Evolutionary conservation across 2,113 vertebrate genomes (phyloP).

Genomic region (Genyomyrus donnyi): DNA sequence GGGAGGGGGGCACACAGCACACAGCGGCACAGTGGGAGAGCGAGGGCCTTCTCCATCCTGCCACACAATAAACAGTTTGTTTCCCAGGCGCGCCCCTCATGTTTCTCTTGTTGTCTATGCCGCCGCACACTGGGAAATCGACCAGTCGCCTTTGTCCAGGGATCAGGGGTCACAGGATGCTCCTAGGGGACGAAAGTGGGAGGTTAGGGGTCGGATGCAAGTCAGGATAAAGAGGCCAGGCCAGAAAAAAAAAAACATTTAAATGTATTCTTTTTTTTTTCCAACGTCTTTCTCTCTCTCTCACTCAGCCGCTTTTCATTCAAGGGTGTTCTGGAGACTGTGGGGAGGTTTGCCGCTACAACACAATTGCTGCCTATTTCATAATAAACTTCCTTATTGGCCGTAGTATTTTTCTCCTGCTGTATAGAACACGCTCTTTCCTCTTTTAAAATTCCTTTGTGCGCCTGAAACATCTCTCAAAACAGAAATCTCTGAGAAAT

Average conservation of each 20-base stretch:
- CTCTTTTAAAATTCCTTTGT: constrained; percentile 25
- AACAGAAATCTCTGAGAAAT: constrained; percentile 13
- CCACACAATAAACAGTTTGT: constrained; percentile 71
- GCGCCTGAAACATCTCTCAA: constrained; percentile 37
- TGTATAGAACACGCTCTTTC: constrained; percentile 29
- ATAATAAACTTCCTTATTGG: constrained; percentile 47
- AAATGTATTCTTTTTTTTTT: constrained; percentile 47
- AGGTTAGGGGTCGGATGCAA: constrained; percentile 65
- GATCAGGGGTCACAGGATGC: constrained; percentile 69
- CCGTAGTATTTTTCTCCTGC: constrained; percentile 27
- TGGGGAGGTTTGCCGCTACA: constrained; percentile 38
- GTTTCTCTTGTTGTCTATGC: constrained; percentile 70
- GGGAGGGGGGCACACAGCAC: constrained; percentile 32
- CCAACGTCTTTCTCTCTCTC: constrained; percentile 28
- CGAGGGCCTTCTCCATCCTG: constrained; percentile 59
- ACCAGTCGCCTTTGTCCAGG: constrained; percentile 63
- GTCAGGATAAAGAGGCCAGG: constrained; percentile 53
- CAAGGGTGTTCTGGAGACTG: constrained; percentile 45
- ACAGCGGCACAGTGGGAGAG: constrained; percentile 26
- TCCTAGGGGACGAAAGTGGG: constrained; percentile 63
- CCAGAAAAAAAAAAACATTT: constrained; percentile 42
- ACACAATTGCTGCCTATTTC: constrained; percentile 45
- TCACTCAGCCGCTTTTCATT: constrained; percentile 41
- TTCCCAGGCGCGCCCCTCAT: constrained; percentile 71
- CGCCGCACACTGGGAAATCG: constrained; percentile 70